These are phyloP conservation scores for Epirrhoe alternata DNA, from an alignment of 2,888 invertebrate genomes.

Conservation along the genomic window DNA sequence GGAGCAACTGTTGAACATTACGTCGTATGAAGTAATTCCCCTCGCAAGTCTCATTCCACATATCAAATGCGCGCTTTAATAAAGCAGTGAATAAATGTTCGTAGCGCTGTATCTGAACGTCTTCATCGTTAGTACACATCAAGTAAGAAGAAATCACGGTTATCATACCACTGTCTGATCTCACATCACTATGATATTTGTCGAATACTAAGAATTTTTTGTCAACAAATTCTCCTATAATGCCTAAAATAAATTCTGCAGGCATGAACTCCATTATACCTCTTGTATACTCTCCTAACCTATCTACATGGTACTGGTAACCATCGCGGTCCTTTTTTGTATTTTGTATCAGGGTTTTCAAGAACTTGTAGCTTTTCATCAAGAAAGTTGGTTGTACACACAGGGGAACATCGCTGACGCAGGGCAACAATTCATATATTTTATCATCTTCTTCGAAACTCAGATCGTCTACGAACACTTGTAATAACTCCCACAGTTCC, in stretches of 20 bases:
- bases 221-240: constrained; percentile 57
- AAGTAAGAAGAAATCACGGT: constrained; percentile 58
- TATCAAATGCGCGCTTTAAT: constrained; percentile 50
- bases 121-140: constrained; percentile 53
- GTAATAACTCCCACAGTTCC: constrained; percentile 59
- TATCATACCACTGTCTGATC: constrained; percentile 40
- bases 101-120: constrained; percentile 57
- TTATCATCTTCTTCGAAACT: constrained; percentile 62
- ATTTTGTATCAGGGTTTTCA: constrained; percentile 51
- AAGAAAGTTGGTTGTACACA: constrained; percentile 57
- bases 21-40: constrained; percentile 43
- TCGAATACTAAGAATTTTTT: constrained; percentile 48
- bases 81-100: constrained; percentile 56
- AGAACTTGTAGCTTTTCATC: constrained; percentile 60
- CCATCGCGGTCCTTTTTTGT: constrained; percentile 43
- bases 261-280: constrained; percentile 57
- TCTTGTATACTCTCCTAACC: constrained; percentile 51
- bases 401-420: constrained; percentile 53
- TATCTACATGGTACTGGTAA: constrained; percentile 41
- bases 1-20: constrained; percentile 50
- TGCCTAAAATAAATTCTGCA: constrained; percentile 53
- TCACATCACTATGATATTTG: constrained; percentile 26
- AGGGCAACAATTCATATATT: constrained; percentile 57
- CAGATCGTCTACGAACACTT: constrained; percentile 63
- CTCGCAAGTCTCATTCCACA: constrained; percentile 51